Evolutionary conservation across 2,797 vertebrate species (phyloP).

Genomic region (Aotus griseimembra): DNA sequence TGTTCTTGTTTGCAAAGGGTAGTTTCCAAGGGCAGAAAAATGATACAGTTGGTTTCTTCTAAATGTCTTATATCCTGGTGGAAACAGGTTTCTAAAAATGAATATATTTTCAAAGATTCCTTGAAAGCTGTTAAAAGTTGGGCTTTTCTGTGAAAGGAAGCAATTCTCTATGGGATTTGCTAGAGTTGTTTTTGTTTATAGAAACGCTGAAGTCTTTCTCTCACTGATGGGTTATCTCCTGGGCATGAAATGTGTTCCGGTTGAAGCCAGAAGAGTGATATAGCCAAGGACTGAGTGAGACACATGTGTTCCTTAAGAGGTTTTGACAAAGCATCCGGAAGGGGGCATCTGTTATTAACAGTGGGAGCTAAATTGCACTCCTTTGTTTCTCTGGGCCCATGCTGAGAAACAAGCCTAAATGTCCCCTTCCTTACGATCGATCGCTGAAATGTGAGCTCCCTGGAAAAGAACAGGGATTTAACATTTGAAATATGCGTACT

Average conservation of each 20-base stretch:
- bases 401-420: slow-evolving; percentile 26
- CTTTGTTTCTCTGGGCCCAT: slow-evolving; percentile 80
- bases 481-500: background rate
- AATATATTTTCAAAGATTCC: slow-evolving; percentile 39
- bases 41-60: background rate
- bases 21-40: slow-evolving; percentile 38
- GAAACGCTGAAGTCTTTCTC: slow-evolving; percentile 40
- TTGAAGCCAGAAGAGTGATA: background rate
- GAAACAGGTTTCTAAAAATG: slow-evolving; percentile 28
- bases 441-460: slow-evolving; percentile 77
- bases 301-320: slow-evolving; percentile 69
- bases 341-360: slow-evolving; percentile 83
- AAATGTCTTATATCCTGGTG: background rate
- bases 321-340: slow-evolving; percentile 82
- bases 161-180: slow-evolving; percentile 35
- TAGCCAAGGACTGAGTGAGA: background rate
- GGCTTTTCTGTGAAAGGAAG: background rate
- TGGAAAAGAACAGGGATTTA: slow-evolving; percentile 81
- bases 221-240: slow-evolving; percentile 31
- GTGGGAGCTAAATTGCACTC: slow-evolving; percentile 77
- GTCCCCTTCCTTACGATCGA: slow-evolving; percentile 71
- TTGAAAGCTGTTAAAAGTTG: slow-evolving; percentile 42
- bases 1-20: background rate
- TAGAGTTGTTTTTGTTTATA: slow-evolving; percentile 29
- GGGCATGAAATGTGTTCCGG: background rate